A percentile compares a stretch with the other conserved stretches of the same genome.
Evolutionary conservation across 2,797 vertebrate genomes (phyloP).

Genomic region (Halcyon leucocephala): DNA sequence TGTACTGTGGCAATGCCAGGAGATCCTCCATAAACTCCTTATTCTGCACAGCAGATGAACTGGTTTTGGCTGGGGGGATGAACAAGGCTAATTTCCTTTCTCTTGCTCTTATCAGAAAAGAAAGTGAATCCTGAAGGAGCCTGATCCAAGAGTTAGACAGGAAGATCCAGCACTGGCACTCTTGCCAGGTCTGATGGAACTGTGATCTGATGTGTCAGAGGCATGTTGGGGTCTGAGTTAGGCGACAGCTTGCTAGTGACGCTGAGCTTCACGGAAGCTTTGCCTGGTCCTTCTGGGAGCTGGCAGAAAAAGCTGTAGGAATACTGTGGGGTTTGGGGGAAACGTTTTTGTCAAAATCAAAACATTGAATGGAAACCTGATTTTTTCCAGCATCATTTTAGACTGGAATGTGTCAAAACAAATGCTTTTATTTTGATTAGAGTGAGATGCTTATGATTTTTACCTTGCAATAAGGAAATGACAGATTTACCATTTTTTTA

Average conservation of each 20-base stretch:
- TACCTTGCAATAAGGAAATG: background rate
- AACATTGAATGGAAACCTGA: conserved; percentile 53
- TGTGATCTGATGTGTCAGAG: conserved; percentile 48
- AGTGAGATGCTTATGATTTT: conserved; percentile 26
- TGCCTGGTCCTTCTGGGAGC: conserved; percentile 49
- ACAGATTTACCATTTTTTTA: background rate
- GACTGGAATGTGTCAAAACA: conserved; percentile 65
- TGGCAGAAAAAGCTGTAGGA: conserved; percentile 35
- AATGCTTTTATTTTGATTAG: conserved; percentile 42
- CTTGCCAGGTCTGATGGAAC: conserved; percentile 23
- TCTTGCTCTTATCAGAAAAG: background rate
- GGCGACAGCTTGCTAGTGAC: conserved; percentile 64
- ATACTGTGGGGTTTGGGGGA: background rate
- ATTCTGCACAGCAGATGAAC: background rate
- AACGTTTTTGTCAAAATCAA: conserved; percentile 53
- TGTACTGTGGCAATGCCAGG: background rate
- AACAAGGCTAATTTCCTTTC: background rate
- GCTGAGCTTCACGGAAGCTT: conserved; percentile 32
- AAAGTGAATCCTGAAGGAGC: background rate
- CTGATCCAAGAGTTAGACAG: conserved; percentile 5
- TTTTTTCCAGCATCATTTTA: conserved; percentile 31
- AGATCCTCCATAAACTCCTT: background rate
- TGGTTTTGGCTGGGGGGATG: background rate
- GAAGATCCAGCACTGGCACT: background rate
- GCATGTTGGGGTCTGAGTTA: conserved; percentile 35